phyloP scores from a whole-genome alignment of 2,113 vertebrate species.

The Siniperca knerii region DNA sequence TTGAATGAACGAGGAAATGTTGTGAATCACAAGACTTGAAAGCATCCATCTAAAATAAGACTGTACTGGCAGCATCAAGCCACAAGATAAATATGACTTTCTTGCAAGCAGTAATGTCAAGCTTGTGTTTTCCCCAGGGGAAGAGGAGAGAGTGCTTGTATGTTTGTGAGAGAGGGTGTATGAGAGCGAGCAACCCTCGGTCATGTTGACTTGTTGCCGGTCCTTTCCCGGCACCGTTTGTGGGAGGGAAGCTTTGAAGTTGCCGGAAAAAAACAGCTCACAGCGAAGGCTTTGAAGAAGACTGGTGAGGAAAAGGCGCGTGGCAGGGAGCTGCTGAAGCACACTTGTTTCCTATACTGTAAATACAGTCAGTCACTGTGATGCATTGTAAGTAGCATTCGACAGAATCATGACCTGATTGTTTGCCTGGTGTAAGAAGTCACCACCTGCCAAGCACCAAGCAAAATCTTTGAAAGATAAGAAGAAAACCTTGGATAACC shows the following conservation, averaged over 20 bases:
- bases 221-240: slow-evolving; percentile 50
- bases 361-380: slow-evolving; percentile 59
- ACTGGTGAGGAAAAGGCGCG: slow-evolving; percentile 41
- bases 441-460: slow-evolving; percentile 6
- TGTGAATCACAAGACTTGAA: slow-evolving; percentile 58
- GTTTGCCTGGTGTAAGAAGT: background rate
- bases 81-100: slow-evolving; percentile 43
- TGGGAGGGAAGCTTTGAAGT: slow-evolving; percentile 78
- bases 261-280: slow-evolving; percentile 65
- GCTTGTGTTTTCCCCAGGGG: slow-evolving; percentile 36
- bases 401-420: slow-evolving; percentile 13
- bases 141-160: background rate
- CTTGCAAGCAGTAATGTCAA: slow-evolving; percentile 46
- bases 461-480: slow-evolving; percentile 5
- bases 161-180: background rate
- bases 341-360: slow-evolving; percentile 53
- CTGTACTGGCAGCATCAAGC: slow-evolving; percentile 13
- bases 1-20: slow-evolving; percentile 54
- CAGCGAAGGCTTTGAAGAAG: slow-evolving; percentile 73
- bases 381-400: slow-evolving; percentile 26
- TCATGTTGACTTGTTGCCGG: slow-evolving; percentile 73
- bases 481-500: slow-evolving; percentile 5
- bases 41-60: slow-evolving; percentile 58
- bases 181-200: slow-evolving; percentile 62
- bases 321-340: slow-evolving; percentile 56